Evolutionary conservation across 2,888 invertebrate species (phyloP), one percentile per base, ranked within the genome.

Genomic region (Meiosimyza platycephala): DNA sequence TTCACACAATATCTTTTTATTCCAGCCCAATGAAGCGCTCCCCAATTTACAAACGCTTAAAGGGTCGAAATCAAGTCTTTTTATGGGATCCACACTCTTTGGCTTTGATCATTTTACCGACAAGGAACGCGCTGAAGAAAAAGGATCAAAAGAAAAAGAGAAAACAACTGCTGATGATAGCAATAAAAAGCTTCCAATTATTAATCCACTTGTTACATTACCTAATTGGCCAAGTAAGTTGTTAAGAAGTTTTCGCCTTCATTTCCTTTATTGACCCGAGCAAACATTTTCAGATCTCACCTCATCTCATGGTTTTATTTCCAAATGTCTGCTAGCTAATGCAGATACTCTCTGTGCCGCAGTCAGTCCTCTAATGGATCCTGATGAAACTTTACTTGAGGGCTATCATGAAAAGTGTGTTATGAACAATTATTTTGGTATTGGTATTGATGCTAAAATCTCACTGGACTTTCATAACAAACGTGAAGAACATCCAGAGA

Each of bases 361-460:
- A 1, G 97, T 96, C n/a, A 95, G 96, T 75, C 97, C 98, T 0
- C 88, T 98, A 13, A 95, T 97, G 93, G 97, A 97, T 85, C 95
- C 95, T 0, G 96, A 96, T 82, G 95, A 96, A 82, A 94, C 94
- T 0, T 89, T 95, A 2, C 88, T 94, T 83, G 96, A 96, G 88
- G 96, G 96, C 1, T 95, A 94, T 86, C 94, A 94, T 81, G 98
- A 99, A 87, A 93, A 94, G 79, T 96, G 96, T 82, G 97, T 98
- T 2, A 98, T 99, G 98, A 99, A 98, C 88, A 99, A 99, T 86
- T 99, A 99, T 85, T 98, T 98, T 85, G 98, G 98, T 0, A 98
- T 99, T 82, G 98, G 98, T 1, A 95, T 99, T 76, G 98, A 99
- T 88, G 98, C 98, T 0, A 98, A 99, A 88, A 98, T 99, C 71